phyloP scores from a whole-genome alignment of 2,797 vertebrate genomes.

The Philypnodon macrostomus region DNA sequence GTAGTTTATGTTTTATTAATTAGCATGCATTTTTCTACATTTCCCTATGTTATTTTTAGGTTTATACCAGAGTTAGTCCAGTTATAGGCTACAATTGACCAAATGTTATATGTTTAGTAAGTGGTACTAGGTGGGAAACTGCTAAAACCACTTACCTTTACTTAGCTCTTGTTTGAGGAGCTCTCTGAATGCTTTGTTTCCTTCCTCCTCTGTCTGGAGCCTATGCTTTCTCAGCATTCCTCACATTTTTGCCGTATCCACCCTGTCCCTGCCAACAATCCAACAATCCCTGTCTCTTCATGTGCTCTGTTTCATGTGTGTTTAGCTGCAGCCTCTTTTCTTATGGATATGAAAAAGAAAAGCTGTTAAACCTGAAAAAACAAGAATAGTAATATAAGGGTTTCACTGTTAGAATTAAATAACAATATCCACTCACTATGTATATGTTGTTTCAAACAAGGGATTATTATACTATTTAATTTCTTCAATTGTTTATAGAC shows the following conservation, averaged over 20 bases:
- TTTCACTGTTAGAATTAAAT: background rate
- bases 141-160: too few relatives aligned
- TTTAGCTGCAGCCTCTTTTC: slow-evolving; percentile 38
- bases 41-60: too few relatives aligned
- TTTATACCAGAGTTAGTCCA: too few relatives aligned
- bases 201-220: slow-evolving; percentile 49
- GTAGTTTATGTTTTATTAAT: too few relatives aligned
- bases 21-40: too few relatives aligned
- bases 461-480: too few relatives aligned
- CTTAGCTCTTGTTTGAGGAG: slow-evolving; percentile 9
- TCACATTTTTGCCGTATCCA: slow-evolving; percentile 71
- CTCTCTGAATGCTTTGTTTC: slow-evolving; percentile 38
- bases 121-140: too few relatives aligned
- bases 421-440: too few relatives aligned
- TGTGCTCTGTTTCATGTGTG: slow-evolving; percentile 37
- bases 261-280: slow-evolving; percentile 62
- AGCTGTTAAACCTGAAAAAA: background rate
- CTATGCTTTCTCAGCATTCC: slow-evolving; percentile 74
- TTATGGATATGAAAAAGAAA: slow-evolving; percentile 17
- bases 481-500: too few relatives aligned
- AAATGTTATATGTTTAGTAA: too few relatives aligned
- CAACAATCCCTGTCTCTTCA: slow-evolving; percentile 66
- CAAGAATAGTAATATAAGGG: background rate
- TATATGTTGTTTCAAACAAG: too few relatives aligned
- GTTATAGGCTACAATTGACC: too few relatives aligned